Evolutionary conservation across 2,797 vertebrate genomes (phyloP).

Genomic region (Hypotaenidia philippensis): DNA sequence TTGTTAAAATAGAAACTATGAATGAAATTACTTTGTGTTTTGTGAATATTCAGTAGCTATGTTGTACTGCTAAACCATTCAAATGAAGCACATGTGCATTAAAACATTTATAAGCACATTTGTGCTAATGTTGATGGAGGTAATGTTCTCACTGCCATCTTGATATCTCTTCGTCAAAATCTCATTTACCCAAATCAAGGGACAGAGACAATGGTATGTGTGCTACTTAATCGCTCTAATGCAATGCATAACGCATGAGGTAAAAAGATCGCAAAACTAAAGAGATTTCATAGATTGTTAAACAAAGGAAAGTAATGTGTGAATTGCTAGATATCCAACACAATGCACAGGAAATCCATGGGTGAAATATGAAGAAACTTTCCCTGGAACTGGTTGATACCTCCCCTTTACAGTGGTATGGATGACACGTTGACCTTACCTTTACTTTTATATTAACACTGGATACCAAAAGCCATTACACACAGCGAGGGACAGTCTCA

Average conservation of each 20-base stretch:
- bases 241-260: not conserved
- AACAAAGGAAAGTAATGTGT: not conserved
- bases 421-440: not conserved
- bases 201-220: not conserved
- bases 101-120: not conserved
- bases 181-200: not conserved
- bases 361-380: not conserved
- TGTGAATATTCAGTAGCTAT: conserved; percentile 12
- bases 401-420: not conserved
- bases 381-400: not conserved
- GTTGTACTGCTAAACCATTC: not conserved
- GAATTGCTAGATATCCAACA: not conserved
- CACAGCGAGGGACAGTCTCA: not conserved
- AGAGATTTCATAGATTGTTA: not conserved
- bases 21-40: not conserved
- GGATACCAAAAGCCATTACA: not conserved
- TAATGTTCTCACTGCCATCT: not conserved
- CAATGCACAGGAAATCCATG: not conserved
- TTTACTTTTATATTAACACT: not conserved
- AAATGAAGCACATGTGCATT: not conserved
- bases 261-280: not conserved
- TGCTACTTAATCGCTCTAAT: not conserved
- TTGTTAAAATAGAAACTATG: conserved; percentile 23
- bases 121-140: not conserved
- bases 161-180: not conserved